Evolutionary conservation across 2,113 vertebrate genomes (phyloP), one percentile per base, ranked within the genome.

Genomic region (Columbina picui): DNA sequence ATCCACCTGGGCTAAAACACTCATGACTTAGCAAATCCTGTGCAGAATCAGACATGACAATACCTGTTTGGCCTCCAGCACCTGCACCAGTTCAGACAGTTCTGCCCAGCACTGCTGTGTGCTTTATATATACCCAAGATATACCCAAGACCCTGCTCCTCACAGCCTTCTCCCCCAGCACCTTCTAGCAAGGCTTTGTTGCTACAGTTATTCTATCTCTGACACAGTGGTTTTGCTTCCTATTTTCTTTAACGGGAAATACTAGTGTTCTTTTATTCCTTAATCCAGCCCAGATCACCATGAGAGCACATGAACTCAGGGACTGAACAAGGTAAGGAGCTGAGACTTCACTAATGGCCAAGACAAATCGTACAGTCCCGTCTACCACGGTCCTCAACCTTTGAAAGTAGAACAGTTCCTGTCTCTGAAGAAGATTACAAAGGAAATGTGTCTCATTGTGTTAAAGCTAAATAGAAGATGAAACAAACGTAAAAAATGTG

Each of bases 391-490:
- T 57, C 74, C 53, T 55, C 57, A 49, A 94, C 89, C 87, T 87
- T 55, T 11, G 10, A 60, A 55, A 67, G 50, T 0, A 74, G 60
- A 67, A 82, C 27, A 39, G 5, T 7, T 68, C 85, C 81, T 47
- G 47, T 14, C 84, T 73, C 84, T 76, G 39, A 84, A 34, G 56
- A 65, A 60, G 19, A 82, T 82, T 39, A 65, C 13, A 34, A 71
- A 69, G 32, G 41, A 87, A 94, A 87, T 1, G 1, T 13, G 77
- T 71, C 91, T 94, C 53, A 45, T 80, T 76, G 75, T 43, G 56
- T 88, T 90, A 61, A 90, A 89, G 55, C 55, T 85, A 75, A 91
- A 71, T 18, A 77, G 52, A 84, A 89, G 84, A 88, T 80, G 41
- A 90, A 91, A 89, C 75, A 69, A 63, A 89, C 9, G 65, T 49